Conservation (phyloP, 1,140 invertebrate genomes). For the Polypedilum vanderplanki region DNA sequence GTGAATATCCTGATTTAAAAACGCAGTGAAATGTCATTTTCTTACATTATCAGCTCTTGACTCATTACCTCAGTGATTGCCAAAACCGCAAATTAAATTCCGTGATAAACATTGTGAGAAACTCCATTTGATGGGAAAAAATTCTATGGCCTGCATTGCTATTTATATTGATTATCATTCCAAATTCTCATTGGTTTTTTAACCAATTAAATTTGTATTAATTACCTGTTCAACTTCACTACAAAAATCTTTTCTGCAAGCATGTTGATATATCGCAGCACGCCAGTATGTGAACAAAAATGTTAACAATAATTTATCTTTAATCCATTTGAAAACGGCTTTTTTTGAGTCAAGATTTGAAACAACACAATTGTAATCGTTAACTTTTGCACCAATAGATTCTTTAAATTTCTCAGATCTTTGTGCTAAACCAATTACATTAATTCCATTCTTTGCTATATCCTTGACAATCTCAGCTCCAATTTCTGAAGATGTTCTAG, state of each 20-base stretch:
- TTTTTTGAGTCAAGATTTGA: conserved; percentile 32
- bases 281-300: conserved; percentile 63
- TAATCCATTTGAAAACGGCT: conserved; percentile 53
- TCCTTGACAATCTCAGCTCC: conserved; percentile 52
- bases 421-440: conserved; percentile 62
- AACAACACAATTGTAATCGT: conserved; percentile 38
- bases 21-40: conserved; percentile 45
- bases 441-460: conserved; percentile 54
- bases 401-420: conserved; percentile 48
- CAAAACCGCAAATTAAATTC: conserved; percentile 47
- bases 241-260: background rate
- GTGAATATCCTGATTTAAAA: conserved; percentile 31
- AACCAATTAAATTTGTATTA: background rate
- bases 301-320: conserved; percentile 50
- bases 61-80: conserved; percentile 53
- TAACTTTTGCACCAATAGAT: conserved; percentile 38
- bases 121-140: background rate
- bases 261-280: conserved; percentile 31
- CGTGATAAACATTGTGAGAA: conserved; percentile 30
- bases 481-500: conserved; percentile 65
- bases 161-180: background rate
- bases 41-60: conserved; percentile 49
- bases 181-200: background rate
- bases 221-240: background rate
- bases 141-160: background rate